Evolutionary conservation across 2,797 vertebrate species (phyloP).

Genomic region (Delichon dasypus): DNA sequence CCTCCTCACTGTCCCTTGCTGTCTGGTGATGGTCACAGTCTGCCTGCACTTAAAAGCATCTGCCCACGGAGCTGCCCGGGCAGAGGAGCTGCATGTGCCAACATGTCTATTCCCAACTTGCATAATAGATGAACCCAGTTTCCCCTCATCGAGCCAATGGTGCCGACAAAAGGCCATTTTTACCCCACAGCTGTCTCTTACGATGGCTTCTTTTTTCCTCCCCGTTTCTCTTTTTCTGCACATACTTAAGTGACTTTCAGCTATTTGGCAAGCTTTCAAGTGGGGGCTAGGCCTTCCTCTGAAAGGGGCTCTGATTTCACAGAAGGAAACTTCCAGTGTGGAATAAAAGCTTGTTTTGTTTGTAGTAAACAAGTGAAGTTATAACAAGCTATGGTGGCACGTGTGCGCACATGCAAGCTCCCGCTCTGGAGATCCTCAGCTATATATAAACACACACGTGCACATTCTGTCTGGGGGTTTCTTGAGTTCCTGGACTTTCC

Average conservation of each 20-base stretch:
- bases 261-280: constrained; percentile 48
- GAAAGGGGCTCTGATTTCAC: constrained; percentile 41
- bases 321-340: constrained; percentile 6
- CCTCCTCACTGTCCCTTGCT: background rate
- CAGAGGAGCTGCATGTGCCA: background rate
- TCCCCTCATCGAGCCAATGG: background rate
- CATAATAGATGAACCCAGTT: background rate
- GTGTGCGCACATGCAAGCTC: background rate
- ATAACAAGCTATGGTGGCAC: background rate
- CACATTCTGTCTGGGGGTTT: background rate
- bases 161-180: constrained; percentile 42
- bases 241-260: constrained; percentile 23
- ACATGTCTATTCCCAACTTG: background rate
- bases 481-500: background rate
- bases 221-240: background rate
- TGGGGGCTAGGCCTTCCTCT: constrained; percentile 1
- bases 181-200: constrained; percentile 7
- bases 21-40: background rate
- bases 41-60: constrained; percentile 3
- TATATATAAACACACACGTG: constrained; percentile 1
- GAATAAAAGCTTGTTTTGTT: constrained; percentile 51
- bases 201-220: background rate
- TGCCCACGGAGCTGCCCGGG: background rate
- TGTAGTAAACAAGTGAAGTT: constrained; percentile 43
- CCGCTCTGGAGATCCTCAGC: background rate